Evolutionary conservation across 2,113 vertebrate species (phyloP).

Genomic region (Rissa tridactyla): DNA sequence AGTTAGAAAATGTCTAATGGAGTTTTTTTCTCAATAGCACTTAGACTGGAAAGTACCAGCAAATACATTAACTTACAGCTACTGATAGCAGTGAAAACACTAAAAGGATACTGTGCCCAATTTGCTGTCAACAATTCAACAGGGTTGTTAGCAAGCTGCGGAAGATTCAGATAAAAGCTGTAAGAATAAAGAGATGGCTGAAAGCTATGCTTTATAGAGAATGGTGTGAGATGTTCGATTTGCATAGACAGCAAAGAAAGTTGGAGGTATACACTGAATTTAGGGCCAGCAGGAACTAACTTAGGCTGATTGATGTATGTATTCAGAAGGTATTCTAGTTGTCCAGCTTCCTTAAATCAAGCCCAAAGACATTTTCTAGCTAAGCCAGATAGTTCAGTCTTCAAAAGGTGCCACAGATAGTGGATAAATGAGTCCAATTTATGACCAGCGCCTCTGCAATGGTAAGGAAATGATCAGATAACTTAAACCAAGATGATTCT

Average conservation of each 20-base stretch:
- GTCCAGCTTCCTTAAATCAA: background rate
- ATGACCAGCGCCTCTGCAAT: background rate
- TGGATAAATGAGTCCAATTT: background rate
- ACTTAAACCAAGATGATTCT: background rate
- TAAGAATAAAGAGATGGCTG: background rate
- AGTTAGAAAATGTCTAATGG: conserved; percentile 1
- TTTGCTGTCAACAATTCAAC: background rate
- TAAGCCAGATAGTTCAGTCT: background rate
- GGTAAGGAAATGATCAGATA: background rate
- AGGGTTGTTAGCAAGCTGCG: background rate
- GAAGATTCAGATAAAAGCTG: background rate
- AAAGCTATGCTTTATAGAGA: background rate
- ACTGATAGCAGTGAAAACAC: background rate
- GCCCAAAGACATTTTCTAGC: background rate
- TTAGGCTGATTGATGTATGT: background rate
- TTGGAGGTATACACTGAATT: background rate
- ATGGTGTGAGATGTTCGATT: background rate
- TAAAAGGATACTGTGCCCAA: background rate
- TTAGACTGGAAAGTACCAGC: background rate
- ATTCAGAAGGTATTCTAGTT: background rate
- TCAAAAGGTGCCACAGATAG: background rate
- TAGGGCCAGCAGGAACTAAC: background rate
- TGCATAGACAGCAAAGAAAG: background rate
- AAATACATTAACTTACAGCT: background rate
- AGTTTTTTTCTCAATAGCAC: background rate